Base-by-base conservation (phyloP, 2,797 vertebrate species). In the Leontocebus nigricollis region DNA sequence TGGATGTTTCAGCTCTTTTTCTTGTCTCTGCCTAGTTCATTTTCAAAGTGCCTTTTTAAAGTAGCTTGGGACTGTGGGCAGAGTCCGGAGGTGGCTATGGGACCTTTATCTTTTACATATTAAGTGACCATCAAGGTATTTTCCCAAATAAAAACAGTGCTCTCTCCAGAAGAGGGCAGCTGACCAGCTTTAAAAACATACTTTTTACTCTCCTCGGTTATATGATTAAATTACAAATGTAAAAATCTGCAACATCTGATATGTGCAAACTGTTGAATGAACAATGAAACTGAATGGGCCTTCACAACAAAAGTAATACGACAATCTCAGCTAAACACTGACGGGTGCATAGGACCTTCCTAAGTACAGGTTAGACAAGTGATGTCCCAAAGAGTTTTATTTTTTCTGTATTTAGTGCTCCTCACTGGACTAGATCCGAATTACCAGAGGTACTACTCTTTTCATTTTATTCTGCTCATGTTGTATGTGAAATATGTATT, bases 401-500 rank as follows among this genome's bases (percentile, higher is more conserved):
- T 86, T 76, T 72, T 61, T 80, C 26, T 76, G 36, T 81, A 41
- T 52, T 50, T 20, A 64, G 4, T 91, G 94, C 20, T 88, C 19
- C 24, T 59, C 24, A 2, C 39, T 2, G 12, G 27, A 88, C 64
- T 39, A 44, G 22, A 77, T 81, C 2, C 13, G 27, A 77, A 30
- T 50, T 93, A 15, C n/a, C n/a, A 88, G 61, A 90, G 24, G 33
- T 67, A 52, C 19, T 90, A 39, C 17, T 36, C 22, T 81, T 81
- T 10, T 39, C n/a, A 46, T 15, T 84, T 41, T 19, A 19, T 95
- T 61, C 24, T 95, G 5, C 20, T 92, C 24, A 14, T n/a, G 7
- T 55, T 77, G 7, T 88, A 73, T 86, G 46, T 94, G 44, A 93
- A 85, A 36, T 41, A 50, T 88, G 26, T 73, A 46, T 91, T 90